phyloP scores from a whole-genome alignment of 2,113 vertebrate species.

The Theristicus caerulescens region DNA sequence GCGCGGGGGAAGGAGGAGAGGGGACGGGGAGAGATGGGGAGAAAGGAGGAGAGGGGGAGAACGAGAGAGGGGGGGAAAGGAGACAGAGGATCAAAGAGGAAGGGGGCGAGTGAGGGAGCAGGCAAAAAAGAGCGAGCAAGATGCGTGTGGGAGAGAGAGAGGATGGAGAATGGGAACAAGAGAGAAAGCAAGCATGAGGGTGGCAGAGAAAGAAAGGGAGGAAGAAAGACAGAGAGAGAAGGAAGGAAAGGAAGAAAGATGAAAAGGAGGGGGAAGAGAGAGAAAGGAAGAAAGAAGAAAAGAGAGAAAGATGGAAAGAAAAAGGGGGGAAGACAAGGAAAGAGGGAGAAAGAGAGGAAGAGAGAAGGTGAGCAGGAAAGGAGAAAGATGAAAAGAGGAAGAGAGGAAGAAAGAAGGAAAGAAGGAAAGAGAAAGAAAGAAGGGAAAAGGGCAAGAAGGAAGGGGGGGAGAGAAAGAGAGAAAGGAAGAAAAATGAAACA shows the following conservation, averaged over 20 bases:
- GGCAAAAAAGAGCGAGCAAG: background rate
- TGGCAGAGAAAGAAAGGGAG: fast-evolving
- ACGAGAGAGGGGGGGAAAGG: fast-evolving
- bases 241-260: no score
- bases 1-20: background rate
- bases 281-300: no score
- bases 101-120: fast-evolving
- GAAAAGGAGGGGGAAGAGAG: no score
- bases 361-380: background rate
- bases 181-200: background rate
- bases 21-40: background rate
- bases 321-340: background rate
- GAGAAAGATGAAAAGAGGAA: no score
- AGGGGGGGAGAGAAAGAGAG: no score
- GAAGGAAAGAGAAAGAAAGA: background rate
- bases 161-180: background rate
- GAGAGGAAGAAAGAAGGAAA: no score
- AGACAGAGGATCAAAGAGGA: background rate
- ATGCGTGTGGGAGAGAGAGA: no score
- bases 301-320: background rate
- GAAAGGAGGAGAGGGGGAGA: background rate
- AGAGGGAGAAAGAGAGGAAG: background rate
- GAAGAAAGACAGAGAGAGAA: no score
- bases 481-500: no score
- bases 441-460: no score